These are phyloP conservation scores for Geotrypetes seraphini DNA, from an alignment of 2,797 vertebrate genomes.

Conservation along the genomic window DNA sequence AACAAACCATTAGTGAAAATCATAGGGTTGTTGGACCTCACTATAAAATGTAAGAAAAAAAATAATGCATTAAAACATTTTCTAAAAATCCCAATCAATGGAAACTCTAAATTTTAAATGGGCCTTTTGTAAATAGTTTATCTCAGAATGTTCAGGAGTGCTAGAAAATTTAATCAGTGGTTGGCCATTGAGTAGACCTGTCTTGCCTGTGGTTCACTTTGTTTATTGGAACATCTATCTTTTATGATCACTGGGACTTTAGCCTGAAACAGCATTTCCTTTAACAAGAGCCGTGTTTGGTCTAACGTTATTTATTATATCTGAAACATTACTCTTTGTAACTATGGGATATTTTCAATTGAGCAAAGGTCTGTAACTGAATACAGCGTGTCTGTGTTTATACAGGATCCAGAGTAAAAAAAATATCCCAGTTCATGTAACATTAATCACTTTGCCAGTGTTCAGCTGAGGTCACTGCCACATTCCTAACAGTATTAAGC, in stretches of 20 bases:
- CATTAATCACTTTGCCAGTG: slow-evolving; percentile 62
- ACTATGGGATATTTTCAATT: slow-evolving; percentile 48
- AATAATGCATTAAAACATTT: too few species aligned
- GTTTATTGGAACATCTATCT: slow-evolving; percentile 64
- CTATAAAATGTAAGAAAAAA: slow-evolving; percentile 28
- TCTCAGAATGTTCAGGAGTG: slow-evolving; percentile 37
- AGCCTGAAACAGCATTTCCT: slow-evolving; percentile 65
- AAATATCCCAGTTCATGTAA: slow-evolving; percentile 52
- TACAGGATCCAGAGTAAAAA: slow-evolving; percentile 45
- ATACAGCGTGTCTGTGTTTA: slow-evolving; percentile 59
- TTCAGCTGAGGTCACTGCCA: slow-evolving; percentile 63
- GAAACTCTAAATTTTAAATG: slow-evolving; percentile 41
- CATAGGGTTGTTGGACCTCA: slow-evolving; percentile 16
- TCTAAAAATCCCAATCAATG: too few species aligned
- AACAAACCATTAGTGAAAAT: slow-evolving; percentile 33
- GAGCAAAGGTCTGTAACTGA: slow-evolving; percentile 56
- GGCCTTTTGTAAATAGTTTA: slow-evolving; percentile 41
- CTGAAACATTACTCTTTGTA: slow-evolving; percentile 58
- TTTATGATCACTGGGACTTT: slow-evolving; percentile 60
- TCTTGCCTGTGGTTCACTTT: slow-evolving; percentile 54
- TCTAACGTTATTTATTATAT: slow-evolving; percentile 54
- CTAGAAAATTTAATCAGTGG: slow-evolving; percentile 53
- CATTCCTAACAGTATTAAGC: slow-evolving; percentile 61
- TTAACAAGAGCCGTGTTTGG: slow-evolving; percentile 56
- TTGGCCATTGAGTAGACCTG: slow-evolving; percentile 44